Percentiles rank a stretch among this genome's conserved stretches.
Evolutionary conservation across 2,113 vertebrate species (phyloP).

Genomic region (Donacobius atricapilla): DNA sequence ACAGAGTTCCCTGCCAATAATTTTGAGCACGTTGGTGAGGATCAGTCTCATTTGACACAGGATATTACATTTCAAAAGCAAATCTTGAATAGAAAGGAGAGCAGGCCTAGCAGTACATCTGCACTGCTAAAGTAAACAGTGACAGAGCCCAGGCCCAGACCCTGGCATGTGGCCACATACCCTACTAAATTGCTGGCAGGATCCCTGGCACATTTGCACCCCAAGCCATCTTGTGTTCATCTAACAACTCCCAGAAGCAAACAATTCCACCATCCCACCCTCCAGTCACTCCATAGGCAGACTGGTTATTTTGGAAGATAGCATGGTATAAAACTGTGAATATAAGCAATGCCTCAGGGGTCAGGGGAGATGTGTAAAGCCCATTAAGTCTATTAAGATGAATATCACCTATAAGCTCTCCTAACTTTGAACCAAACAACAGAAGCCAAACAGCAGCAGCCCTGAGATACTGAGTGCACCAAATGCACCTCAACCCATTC

Average conservation of each 20-base stretch:
- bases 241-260: neutral
- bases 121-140: neutral
- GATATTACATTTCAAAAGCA: neutral
- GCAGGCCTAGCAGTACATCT: neutral
- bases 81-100: neutral
- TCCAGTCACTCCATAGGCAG: neutral
- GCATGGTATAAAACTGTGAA: neutral
- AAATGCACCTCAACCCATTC: neutral
- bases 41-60: neutral
- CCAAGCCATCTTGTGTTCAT: neutral
- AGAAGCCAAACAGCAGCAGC: neutral
- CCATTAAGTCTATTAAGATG: neutral
- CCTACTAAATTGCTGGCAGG: neutral
- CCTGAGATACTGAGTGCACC: neutral
- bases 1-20: neutral
- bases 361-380: neutral
- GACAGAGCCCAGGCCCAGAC: neutral
- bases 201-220: neutral
- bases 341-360: neutral
- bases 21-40: neutral
- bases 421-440: neutral
- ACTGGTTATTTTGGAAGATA: accelerated
- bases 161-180: neutral
- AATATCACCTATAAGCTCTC: neutral
- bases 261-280: neutral